Conservation (phyloP, 2,113 vertebrate species). For the Neogale vison region DNA sequence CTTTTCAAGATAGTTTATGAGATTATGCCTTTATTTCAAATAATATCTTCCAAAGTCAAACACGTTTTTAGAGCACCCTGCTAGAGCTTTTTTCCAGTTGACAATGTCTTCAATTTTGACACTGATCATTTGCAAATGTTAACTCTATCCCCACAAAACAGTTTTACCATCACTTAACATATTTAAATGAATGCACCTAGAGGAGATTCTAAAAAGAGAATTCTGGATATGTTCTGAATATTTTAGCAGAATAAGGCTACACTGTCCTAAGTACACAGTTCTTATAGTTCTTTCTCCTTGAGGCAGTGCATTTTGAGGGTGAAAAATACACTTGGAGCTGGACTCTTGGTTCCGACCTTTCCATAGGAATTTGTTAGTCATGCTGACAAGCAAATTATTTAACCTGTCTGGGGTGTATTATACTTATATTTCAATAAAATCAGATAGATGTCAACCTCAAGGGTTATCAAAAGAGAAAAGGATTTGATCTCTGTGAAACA, state of each 20-base stretch:
- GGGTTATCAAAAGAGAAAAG: constrained; percentile 18
- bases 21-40: background rate
- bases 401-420: background rate
- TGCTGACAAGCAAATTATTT: background rate
- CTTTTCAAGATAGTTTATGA: background rate
- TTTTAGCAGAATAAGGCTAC: background rate
- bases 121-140: background rate
- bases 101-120: background rate
- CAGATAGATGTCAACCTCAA: background rate
- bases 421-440: background rate
- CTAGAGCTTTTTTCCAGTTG: background rate
- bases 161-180: background rate
- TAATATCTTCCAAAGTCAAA: background rate
- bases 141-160: background rate
- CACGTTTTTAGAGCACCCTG: background rate
- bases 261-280: background rate
- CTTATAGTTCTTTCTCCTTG: background rate
- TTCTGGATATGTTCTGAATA: background rate
- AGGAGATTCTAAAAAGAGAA: background rate
- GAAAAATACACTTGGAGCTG: background rate
- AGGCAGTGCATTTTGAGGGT: background rate
- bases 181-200: background rate
- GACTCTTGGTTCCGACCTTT: background rate
- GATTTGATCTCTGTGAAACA: constrained; percentile 30
- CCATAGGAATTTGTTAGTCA: background rate